Evolutionary conservation across 2,797 vertebrate species (phyloP).

Genomic region (Acipenser oxyrinchus): DNA sequence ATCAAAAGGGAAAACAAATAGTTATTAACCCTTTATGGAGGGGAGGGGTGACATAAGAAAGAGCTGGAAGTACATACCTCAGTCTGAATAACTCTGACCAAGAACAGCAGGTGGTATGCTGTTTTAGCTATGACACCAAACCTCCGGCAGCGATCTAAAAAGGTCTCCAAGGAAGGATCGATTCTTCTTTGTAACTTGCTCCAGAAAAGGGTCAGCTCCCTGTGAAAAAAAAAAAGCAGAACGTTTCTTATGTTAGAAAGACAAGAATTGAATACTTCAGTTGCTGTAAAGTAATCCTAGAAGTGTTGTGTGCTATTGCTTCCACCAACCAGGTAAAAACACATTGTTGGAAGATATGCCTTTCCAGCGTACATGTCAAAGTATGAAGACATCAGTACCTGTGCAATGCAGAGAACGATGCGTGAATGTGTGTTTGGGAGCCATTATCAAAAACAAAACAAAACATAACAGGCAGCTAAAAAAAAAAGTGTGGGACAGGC

Average conservation of each 20-base stretch:
- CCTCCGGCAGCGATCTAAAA: slow-evolving; percentile 92
- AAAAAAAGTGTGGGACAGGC: too few relatives aligned
- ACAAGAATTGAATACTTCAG: not conserved
- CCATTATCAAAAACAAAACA: not conserved
- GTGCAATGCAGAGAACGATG: too few relatives aligned
- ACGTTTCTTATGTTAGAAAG: not conserved
- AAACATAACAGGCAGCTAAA: not conserved
- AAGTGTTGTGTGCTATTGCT: too few relatives aligned
- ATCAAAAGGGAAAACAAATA: not conserved
- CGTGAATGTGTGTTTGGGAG: too few relatives aligned
- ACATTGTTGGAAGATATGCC: too few relatives aligned
- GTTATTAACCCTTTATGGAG: not conserved
- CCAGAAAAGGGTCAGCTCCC: slow-evolving; percentile 94
- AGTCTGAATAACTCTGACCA: slow-evolving; percentile 88
- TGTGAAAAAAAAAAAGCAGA: slow-evolving; percentile 30
- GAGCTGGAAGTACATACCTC: slow-evolving; percentile 66
- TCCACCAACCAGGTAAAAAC: too few relatives aligned
- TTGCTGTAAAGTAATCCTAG: not conserved
- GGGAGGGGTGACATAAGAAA: not conserved
- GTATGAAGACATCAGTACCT: too few relatives aligned
- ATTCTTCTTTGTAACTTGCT: slow-evolving; percentile 92
- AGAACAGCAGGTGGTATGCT: slow-evolving; percentile 85
- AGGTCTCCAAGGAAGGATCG: slow-evolving; percentile 80
- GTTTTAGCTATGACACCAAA: slow-evolving; percentile 94
- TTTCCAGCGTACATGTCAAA: too few relatives aligned